Evolutionary conservation across 2,113 vertebrate genomes (phyloP).

Genomic region (Sylvia atricapilla): DNA sequence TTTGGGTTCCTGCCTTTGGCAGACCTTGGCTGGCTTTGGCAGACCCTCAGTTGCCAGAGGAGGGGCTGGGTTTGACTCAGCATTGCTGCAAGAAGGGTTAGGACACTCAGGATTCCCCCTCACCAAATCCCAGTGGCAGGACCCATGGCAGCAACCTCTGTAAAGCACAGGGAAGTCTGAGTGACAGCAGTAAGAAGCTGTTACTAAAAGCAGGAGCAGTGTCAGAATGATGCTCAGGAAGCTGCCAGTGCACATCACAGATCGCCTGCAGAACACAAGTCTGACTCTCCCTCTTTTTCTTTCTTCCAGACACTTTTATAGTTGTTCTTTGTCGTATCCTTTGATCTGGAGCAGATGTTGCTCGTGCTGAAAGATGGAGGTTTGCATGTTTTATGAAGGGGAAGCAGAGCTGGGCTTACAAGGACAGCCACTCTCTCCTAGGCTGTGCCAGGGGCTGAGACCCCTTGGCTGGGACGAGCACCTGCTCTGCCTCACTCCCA

Average conservation of each 20-base stretch:
- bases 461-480: background rate
- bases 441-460: background rate
- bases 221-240: background rate
- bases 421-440: background rate
- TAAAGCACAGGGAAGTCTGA: background rate
- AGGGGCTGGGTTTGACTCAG: fast-evolving
- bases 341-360: conserved; percentile 53
- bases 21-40: background rate
- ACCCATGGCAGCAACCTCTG: background rate
- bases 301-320: background rate
- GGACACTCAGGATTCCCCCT: background rate
- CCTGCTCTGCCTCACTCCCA: background rate
- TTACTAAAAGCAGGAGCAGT: background rate
- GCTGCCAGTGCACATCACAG: background rate
- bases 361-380: conserved; percentile 3
- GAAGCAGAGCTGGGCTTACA: background rate
- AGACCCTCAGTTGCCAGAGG: fast-evolving
- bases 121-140: fast-evolving
- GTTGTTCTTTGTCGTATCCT: conserved; percentile 34
- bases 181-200: background rate
- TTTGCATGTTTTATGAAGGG: conserved; percentile 17
- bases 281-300: background rate
- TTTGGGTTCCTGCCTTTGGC: background rate
- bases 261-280: conserved; percentile 2
- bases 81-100: fast-evolving